Percentiles rank a stretch among this genome's conserved stretches.
phyloP scores from a whole-genome alignment of 37 sponge, comb jelly and placozoan species.

The Corticium candelabrum region DNA sequence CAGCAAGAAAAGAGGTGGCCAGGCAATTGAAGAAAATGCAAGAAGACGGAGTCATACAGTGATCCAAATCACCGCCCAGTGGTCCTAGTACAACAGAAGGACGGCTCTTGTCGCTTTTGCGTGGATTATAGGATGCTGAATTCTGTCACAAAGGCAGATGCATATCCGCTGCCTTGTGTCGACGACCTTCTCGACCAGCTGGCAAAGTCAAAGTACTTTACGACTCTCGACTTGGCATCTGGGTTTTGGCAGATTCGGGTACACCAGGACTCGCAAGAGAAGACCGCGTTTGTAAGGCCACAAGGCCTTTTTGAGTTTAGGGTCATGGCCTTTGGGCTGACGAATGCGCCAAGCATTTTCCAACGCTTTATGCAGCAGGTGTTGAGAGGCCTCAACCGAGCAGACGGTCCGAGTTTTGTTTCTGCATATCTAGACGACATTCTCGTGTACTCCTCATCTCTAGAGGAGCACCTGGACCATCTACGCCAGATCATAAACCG shows the following conservation, averaged over 20 bases:
- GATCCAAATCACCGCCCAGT: conserved; percentile 24
- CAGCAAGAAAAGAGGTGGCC: conserved; percentile 20
- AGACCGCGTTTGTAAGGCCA: conserved; percentile 20
- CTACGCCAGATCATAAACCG: conserved; percentile 1
- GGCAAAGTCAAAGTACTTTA: conserved; percentile 19
- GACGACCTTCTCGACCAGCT: conserved; percentile 35
- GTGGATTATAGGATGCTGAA: conserved; percentile 26
- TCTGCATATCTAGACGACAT: conserved; percentile 30
- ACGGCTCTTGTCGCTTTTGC: no score
- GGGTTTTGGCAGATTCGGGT: conserved; percentile 35
- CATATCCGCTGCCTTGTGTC: conserved; percentile 25
- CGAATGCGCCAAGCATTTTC: conserved; percentile 32
- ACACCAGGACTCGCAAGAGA: background rate
- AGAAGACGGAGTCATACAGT: conserved; percentile 13
- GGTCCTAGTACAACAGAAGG: conserved; percentile 29
- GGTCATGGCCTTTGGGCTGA: conserved; percentile 12
- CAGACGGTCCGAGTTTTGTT: conserved; percentile 19
- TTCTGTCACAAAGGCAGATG: conserved; percentile 29
- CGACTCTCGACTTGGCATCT: conserved; percentile 20
- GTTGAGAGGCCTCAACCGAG: conserved; percentile 15
- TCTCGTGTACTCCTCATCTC: conserved; percentile 12
- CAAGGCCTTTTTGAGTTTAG: conserved; percentile 12
- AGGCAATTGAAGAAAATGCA: conserved; percentile 28
- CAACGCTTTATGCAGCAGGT: conserved; percentile 31
- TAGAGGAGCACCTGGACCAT: conserved; percentile 27